Base-by-base conservation (phyloP, 2,797 vertebrate species). In the Miichthys miiuy region DNA sequence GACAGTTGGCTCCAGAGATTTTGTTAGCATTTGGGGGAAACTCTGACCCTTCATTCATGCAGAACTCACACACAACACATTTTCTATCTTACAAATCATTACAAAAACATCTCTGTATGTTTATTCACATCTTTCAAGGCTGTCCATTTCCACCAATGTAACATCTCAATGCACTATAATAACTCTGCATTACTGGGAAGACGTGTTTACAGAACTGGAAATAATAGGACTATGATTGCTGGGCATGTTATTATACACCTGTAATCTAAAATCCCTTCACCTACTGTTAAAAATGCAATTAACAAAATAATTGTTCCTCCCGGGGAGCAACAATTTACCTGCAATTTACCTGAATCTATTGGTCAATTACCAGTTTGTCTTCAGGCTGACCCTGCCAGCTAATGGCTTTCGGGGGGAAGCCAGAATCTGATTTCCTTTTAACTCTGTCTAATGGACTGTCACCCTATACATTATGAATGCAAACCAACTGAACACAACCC, bases 361-460 rank as follows among this genome's bases (percentile, higher is more conserved):
- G 90, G 91, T 93, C 93, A 93, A 94, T 94, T 93, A 92, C 82
- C 67, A 86, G 86, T 83, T 89, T 91, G 90, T 93, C 91, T 94
- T 86, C 70, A 65, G 87, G 75, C 79, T 87, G 91, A 92, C 81
- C 91, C 84, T 67, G 82, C 61, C 38, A 54, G 84, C 91, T 94
- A 95, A 94, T 94, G 92, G 87, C 90, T 87, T 87, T 93, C 8
- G 0, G 30, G 93, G 58, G 34, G 83, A 74, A 63, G 91, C 94
- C 94, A 93, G 76, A 84, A 88, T 90, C 88, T 83, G 92, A 93
- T 94, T 95, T 88, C 82, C 90, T 90, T 93, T 93, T 88, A 92
- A 88, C 69, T 84, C 84, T 79, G 82, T 89, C 86, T 95, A 95
- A 95, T 95, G 92, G 91, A 79, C 89, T 91, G 89, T 91, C 92